Evolutionary conservation across 2,888 invertebrate species (phyloP), one percentile per base, ranked within the genome.

Genomic region (Leptopterna dolabrata): DNA sequence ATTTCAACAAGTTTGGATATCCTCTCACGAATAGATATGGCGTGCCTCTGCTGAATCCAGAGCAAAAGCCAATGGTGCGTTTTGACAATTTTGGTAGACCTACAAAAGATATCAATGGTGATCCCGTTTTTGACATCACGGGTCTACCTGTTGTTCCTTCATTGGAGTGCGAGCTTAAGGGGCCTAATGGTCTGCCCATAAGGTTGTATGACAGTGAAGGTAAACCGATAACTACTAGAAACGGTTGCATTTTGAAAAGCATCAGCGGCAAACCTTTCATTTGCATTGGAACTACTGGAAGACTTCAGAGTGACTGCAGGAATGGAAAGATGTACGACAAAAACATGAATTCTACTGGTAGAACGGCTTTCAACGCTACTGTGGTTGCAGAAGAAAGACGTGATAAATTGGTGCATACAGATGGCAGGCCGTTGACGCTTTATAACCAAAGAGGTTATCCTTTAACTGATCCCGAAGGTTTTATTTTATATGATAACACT

Each of bases 1-100:
- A 78, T 45, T 89, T 88, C 51, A 86, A 89, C 84, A 80, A 80
- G 43, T 81, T 41, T 47, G 89, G 89, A n/a, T 86, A 83, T 80
- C 89, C 89, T n/a, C 24, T 89, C 11, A 89, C 88, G 2, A 88
- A 88, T 47, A n/a, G 45, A 14, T 70, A 30, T 36, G 89, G 89
- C 0, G 24, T 88, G 13, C 88, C 88, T 27, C 71, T 89, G 45
- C 43, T 89, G 14, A 86, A 88, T 45, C 47, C 86, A 1, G 27
- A 86, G 19, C 80, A 88, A 63, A 45, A 88, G 47, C 76, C 80
- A 4, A 85, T 88, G 87, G 78, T 86, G 14, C 36, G 80, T 55
- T 88, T 85, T 19, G 87, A 88, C 81, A 27, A 70, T 24, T 70
- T 63, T 29, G 73, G 71, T 3, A 16, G 71, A 11, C 87, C 88